Evolutionary conservation across 2,888 invertebrate species (phyloP).

Genomic region (Drosophila paramelanica): DNA sequence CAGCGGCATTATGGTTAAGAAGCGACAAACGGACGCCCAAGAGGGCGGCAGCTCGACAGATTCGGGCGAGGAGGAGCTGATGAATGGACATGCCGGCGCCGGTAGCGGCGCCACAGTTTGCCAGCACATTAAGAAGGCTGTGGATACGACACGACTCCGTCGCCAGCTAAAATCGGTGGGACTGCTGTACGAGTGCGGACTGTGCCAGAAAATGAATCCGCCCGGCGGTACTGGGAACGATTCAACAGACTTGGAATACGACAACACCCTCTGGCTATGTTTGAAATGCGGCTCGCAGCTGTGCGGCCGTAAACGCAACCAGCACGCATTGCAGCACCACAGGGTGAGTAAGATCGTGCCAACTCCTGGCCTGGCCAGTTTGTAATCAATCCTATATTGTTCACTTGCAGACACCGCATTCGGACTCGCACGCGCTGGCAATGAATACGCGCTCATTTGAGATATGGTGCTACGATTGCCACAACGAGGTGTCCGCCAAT

Average conservation of each 20-base stretch:
- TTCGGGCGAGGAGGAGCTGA: conserved; percentile 89
- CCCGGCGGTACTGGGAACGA: conserved; percentile 78
- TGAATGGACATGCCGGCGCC: conserved; percentile 43
- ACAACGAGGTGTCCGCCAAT: conserved; percentile 88
- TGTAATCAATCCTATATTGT: background rate
- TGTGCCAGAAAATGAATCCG: conserved; percentile 86
- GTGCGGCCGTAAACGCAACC: conserved; percentile 89
- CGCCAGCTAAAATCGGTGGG: conserved; percentile 87
- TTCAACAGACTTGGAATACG: conserved; percentile 84
- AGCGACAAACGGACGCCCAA: conserved; percentile 90
- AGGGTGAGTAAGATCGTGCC: conserved; percentile 81
- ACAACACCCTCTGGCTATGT: conserved; percentile 90
- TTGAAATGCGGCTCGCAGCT: conserved; percentile 92
- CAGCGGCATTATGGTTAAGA: conserved; percentile 88
- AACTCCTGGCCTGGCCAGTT: too few species aligned
- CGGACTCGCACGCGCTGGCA: conserved; percentile 91
- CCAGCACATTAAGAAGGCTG: conserved; percentile 89
- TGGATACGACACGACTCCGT: conserved; percentile 88
- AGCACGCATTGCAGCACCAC: conserved; percentile 91
- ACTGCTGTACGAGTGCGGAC: conserved; percentile 86
- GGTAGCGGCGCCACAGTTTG: conserved; percentile 83
- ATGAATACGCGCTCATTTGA: conserved; percentile 90
- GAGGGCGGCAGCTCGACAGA: conserved; percentile 89
- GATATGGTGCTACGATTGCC: conserved; percentile 93
- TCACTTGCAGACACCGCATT: conserved; percentile 87